Evolutionary conservation across 1,140 invertebrate species (phyloP).

Genomic region (Popillia japonica): DNA sequence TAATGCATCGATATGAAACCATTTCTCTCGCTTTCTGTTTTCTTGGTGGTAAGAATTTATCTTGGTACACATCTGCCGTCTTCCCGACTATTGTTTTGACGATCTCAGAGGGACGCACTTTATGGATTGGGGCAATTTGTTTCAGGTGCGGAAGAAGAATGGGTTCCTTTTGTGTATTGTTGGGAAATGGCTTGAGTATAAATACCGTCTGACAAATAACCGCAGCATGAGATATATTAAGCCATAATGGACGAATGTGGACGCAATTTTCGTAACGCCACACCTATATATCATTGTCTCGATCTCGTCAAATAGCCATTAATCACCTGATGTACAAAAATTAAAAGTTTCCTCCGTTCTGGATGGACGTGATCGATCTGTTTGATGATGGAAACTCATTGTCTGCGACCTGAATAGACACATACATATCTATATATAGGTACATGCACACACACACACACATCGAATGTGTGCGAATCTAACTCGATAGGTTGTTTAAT

Average conservation of each 20-base stretch:
- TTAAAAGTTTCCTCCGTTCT: constrained; percentile 29
- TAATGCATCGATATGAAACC: neutral
- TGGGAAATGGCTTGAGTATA: constrained; percentile 25
- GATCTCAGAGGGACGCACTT: constrained; percentile 30
- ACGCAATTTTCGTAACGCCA: constrained; percentile 15
- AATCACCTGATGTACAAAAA: constrained; percentile 34
- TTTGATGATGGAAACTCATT: constrained; percentile 8
- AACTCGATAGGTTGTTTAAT: too few relatives aligned
- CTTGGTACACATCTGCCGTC: constrained; percentile 32
- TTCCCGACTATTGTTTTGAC: constrained; percentile 28
- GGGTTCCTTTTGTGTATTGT: constrained; percentile 35
- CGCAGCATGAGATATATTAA: constrained; percentile 27
- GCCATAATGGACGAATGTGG: constrained; percentile 31
- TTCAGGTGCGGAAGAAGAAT: constrained; percentile 31
- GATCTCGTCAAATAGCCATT: constrained; percentile 36
- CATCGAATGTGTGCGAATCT: neutral
- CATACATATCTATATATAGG: neutral
- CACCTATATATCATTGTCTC: constrained; percentile 36
- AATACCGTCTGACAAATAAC: constrained; percentile 32
- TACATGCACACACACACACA: neutral
- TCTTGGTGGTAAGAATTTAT: neutral
- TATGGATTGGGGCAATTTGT: constrained; percentile 31
- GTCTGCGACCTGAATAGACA: neutral
- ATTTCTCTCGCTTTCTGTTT: neutral
- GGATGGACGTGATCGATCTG: constrained; percentile 20